Base-by-base conservation (phyloP, 2,113 vertebrate genomes). In the Turdus rufiventris region DNA sequence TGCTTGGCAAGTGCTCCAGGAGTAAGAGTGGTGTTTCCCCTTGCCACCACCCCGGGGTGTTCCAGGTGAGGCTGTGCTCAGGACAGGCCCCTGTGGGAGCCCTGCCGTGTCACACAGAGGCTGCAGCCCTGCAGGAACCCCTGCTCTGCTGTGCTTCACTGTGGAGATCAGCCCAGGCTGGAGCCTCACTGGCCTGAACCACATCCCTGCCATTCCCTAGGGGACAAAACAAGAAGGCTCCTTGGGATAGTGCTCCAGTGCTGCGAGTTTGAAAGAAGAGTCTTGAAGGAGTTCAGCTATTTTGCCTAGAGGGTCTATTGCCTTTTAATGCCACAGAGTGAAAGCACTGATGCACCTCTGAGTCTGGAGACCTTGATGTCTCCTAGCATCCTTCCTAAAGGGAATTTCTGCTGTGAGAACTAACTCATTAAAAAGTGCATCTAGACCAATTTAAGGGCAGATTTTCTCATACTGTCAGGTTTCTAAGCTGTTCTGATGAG, bases 71-170 rank as follows among this genome's bases (percentile, higher is more conserved):
- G 10, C 15, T 9, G 14, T 62, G 54, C 6, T 62, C 3, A 4
- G 23, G 62, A 58, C 29, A 50, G 28, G 47, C 1, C 28, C 28
- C 11, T 23, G 1, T 1, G 1, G 7, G 29, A 18, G 74, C 53
- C 31, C 50, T 29, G 54, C 45, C 15, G 36, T 3, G 33, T 6
- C 62, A 13, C 29, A 17, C n/a, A 8, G 58, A 15, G 47, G 51
- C 2, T 1, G 33, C 29, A 76, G 85, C 53, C 25, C 54, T 29
- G 36, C 42, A 23, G 72, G 24, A 28, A 4, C 31, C 45, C 0
- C 2, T 51, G 40, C 40, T 56, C 25, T 68, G 60, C 61, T 0
- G 1, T 0, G 11, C 40, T 40, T 13, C 3, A 0, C 31, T 11
- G 0, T 0, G 10, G 25, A 7, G 9, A 66, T 14, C 40, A 33